phyloP scores from a whole-genome alignment of 1,140 invertebrate genomes.

The Plodia interpunctella region DNA sequence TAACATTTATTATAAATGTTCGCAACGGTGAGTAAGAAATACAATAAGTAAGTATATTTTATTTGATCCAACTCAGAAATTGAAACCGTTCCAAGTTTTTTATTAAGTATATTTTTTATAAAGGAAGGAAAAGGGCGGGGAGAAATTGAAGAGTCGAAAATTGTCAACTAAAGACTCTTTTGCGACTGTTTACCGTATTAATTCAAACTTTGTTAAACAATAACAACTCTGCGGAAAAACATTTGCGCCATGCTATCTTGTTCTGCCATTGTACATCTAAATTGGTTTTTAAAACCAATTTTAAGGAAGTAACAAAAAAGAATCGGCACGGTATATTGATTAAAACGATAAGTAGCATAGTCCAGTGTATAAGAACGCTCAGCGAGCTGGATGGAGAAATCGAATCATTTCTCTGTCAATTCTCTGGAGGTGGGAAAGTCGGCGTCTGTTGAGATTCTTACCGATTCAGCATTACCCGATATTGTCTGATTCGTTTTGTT shows the following conservation, averaged over 20 bases:
- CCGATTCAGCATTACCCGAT: neutral
- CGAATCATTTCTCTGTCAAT: neutral
- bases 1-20: too few relatives aligned
- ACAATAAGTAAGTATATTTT: too few relatives aligned
- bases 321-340: too few relatives aligned
- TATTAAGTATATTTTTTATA: neutral
- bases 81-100: neutral
- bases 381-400: neutral
- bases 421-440: slow-evolving; percentile 5
- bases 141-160: neutral
- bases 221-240: neutral
- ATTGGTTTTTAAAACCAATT: too few relatives aligned
- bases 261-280: too few relatives aligned
- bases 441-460: neutral
- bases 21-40: too few relatives aligned
- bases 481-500: neutral
- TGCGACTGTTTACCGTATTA: neutral
- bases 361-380: neutral
- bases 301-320: too few relatives aligned
- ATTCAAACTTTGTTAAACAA: neutral
- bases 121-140: neutral
- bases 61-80: neutral
- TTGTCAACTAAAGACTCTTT: neutral
- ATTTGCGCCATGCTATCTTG: neutral
- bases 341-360: too few relatives aligned